Base-by-base conservation (phyloP, 2,797 vertebrate genomes). In the Vireo griseus region DNA sequence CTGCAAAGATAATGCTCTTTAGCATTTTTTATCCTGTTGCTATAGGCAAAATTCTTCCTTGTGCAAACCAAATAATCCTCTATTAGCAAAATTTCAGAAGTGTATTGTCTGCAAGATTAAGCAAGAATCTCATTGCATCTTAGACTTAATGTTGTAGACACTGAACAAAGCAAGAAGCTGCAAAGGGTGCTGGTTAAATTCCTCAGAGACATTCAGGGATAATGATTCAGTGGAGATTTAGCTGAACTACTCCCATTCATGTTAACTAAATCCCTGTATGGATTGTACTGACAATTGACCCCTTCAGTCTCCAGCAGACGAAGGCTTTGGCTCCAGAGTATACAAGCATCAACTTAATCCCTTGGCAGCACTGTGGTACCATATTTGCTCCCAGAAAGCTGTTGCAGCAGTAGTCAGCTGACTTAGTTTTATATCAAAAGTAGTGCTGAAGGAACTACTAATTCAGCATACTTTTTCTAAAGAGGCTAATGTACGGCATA, bases 111-210 rank as follows among this genome's bases (percentile, higher is more conserved):
- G 82, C 75, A 50, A 83, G 87, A 92, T 86, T 91, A 96, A 81
- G 79, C 72, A 91, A 75, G 91, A 94, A 88, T 92, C 62, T 94
- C 69, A 39, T 37, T 86, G 92, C 61, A 20, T 89, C 80, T 88
- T 86, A 54, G 94, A 47, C 52, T 76, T 69, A 65, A 65, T 2
- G 2, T 68, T 86, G 47, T 45, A 68, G 82, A 71, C 31, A 24
- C 54, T 42, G 63, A 95, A 93, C 78, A 94, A 96, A 96, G 85
- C 48, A 76, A 93, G 94, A 88, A 63, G 67, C 71, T 88, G 86
- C 88, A 94, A 82, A 92, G 80, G 48, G 77, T 79, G 67, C 94
- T 88, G 85, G 84, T 88, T 92, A 92, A 94, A 97, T 96, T 96
- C 96, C 87, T 94, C 65, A 42, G 85, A 88, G 83, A 86, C n/a